Base-by-base conservation (phyloP, 2,888 invertebrate species). In the Rhingia rostrata region DNA sequence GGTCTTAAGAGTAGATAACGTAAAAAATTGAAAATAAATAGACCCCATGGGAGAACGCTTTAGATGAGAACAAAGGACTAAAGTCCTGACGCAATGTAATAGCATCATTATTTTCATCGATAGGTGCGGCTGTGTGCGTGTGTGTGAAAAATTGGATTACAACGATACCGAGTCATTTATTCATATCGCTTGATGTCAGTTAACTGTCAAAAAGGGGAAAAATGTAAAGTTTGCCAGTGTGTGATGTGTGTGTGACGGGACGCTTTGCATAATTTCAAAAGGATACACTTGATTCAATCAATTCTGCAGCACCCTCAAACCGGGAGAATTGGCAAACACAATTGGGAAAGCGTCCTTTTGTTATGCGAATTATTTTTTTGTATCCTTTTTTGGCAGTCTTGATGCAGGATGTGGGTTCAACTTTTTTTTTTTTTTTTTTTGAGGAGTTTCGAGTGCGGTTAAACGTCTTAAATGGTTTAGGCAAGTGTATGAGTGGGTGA, bases 261-360 rank as follows among this genome's bases (percentile, higher is more conserved):
- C 33, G 35, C 43, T 84, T 84, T 84, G 80, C 84, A 84, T 84
- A 84, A 84, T 84, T 84, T 84, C 80, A 84, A 84, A 84, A 84
- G 80, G 84, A 84, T 84, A 84, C 84, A 84, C 84, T 84, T 84
- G 84, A 84, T 80, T 84, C 80, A 80, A 80, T 84, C 84, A 84
- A 84, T 84, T 84, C 45, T 66, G 43, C 32, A 54, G 41, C 14
- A 39, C 47, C 64, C 63, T 67, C 69, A 56, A 43, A 39, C 43
- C 60, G 61, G 22, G 43, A 70, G 58, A 80, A 79, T 74, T 77
- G 79, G 63, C 58, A 79, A 79, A 74, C 41, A 80, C 61, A 80
- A 64, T 79, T 58, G 67, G 37, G n/a, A 22, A 39, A 47, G 61
- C 47, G 64, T 32, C 60, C 74, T 74, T 84, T 84, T 80, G 84